Evolutionary conservation across 2,888 invertebrate genomes (phyloP), one percentile per base, ranked within the genome.

Genomic region (Meteorus cinctellus): DNA sequence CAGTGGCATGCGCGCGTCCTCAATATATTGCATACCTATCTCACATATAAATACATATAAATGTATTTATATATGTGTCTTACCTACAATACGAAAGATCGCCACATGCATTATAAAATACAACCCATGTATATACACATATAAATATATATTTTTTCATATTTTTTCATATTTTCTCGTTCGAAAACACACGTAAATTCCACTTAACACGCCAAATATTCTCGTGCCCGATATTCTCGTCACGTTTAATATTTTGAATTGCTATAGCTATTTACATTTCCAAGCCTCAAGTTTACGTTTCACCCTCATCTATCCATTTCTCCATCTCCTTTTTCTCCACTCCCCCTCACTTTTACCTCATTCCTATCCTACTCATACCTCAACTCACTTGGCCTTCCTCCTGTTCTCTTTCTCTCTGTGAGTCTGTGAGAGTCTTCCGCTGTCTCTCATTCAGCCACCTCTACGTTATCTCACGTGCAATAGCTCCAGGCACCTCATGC

Each of bases 231-330:
- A 72, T 62, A 76, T 76, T 72, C 76, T 62, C 31, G 63, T 76
- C 76, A 73, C 76, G 76, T 73, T 72, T 76, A 73, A 76, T 73
- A 76, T 76, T 76, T 76, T 65, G 76, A 72, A 76, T 72, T 72
- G 51, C 72, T 59, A 51, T 31, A 27, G 45, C 55, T 76, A 76
- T 76, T 72, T 73, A 76, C 68, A 72, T 73, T 76, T 73, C 55
- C 51, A 51, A 45, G 63, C 29, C 55, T 73, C 31, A 36, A 73
- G 65, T 66, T 73, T 72, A 72, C 72, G 29, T 71, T 70, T 45
- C 59, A 24, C 60, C 12, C 19, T 19, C 34, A 34, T 34, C 41
- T 31, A 36, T 29, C 59, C 36, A 41, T 41, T 12, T 41, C 41
- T 12, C 41, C 12, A 12, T 41, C 41, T 41, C 41, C 12, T 12